Evolutionary conservation across 2,113 vertebrate species (phyloP), one percentile per base, ranked within the genome.

Genomic region (Taurulus bubalis): DNA sequence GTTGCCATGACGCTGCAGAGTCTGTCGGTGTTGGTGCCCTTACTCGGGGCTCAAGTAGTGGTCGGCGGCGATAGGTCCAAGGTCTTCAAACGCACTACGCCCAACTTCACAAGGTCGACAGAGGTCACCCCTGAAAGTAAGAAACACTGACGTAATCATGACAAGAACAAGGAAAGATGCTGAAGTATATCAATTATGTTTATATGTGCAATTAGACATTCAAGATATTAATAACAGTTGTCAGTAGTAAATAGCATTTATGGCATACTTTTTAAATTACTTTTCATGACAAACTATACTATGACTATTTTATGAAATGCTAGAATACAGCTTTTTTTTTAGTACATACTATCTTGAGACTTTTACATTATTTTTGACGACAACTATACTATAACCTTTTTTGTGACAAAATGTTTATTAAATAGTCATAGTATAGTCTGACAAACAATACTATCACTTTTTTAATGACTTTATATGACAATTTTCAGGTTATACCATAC

Each of bases 31-130:
- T 91, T 99, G 8, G 98, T 99, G 63, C 98, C 98, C 6, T 83
- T 99, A 8, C 96, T 99, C 0, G 98, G 98, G 38, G 98, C 98
- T 55, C 96, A 99, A 47, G 96, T 98, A 42, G 98, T 99, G 56
- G 97, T 99, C 28, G 98, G 98, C 40, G 98, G 98, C 72, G 96
- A 97, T 88, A 95, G 98, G 91, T 96, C 91, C 0, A 99, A 98
- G 90, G 97, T 99, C 89, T 99, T 99, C 93, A 99, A 98, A 93
- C 94, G 96, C 79, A 97, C 96, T 32, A 96, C 95, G 2, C 98
- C 98, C 9, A 96, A 96, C 85, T 99, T 99, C 89, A 96, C 94
- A 55, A 99, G 95, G 95, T 97, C 95, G 7, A 89, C 93, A 15
- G 96, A 98, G 53, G 90, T 96, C 86, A 97, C 97, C 38, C 96